Base-by-base conservation (phyloP, 2,888 invertebrate species). In the Crepidodera aurea region DNA sequence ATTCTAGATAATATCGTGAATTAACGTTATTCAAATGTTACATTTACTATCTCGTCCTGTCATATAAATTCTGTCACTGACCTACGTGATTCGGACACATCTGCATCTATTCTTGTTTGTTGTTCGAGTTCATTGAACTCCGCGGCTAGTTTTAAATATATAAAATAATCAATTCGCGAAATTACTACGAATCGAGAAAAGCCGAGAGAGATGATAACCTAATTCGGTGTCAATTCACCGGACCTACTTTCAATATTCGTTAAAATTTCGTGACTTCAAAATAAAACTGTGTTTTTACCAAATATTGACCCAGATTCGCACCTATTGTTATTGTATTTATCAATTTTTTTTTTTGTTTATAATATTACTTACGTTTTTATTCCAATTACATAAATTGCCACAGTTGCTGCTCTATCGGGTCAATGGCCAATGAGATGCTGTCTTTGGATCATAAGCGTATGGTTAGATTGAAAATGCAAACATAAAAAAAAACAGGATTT, bases 171-270 rank as follows among this genome's bases (percentile, higher is more conserved):
- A 69, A 70, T 70, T 68, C 62, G 73, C 74, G 69, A 73, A 73
- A 74, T 69, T 70, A 66, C 67, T 69, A 66, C 62, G 65, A 60
- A 46, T 46, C 62, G 65, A 69, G 57, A 64, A 66, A 61, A 65
- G 68, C n/a, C n/a, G n/a, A n/a, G n/a, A n/a, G 15, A 67, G 73
- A 72, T 73, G 73, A 73, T 73, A 75, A 72, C 75, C 75, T 55
- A 72, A 69, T 71, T 75, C 61, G 65, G 62, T 73, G 73, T 73
- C 75, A 69, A 62, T 73, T 2, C 74, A 68, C 68, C 64, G 71
- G 61, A 68, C 48, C 66, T 72, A 70, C 66, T 64, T 58, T 59
- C 54, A 56, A 62, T 56, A 64, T 51, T 53, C 53, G 22, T 22
- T 2, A 6, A 22, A 4, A 4, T 66, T 66, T 67, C 60, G 34